Evolutionary conservation across 2,797 vertebrate genomes (phyloP).

Genomic region (Crocodylus rhombifer): DNA sequence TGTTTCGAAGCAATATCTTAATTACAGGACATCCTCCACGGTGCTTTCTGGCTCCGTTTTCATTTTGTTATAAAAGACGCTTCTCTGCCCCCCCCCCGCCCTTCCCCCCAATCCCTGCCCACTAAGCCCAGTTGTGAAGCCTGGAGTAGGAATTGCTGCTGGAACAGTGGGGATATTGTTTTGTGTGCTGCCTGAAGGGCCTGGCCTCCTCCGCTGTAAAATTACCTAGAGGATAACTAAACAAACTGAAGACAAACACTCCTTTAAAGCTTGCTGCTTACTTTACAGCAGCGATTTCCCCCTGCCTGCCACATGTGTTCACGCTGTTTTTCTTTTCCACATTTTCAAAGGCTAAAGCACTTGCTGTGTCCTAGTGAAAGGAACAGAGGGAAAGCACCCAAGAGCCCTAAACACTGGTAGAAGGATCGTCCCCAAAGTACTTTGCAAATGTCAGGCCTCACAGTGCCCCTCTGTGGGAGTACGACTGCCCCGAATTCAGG

Average conservation of each 20-base stretch:
- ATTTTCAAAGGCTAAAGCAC: background rate
- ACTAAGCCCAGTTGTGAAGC: background rate
- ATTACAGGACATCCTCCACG: constrained; percentile 63
- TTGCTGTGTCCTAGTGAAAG: background rate
- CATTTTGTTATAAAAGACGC: constrained; percentile 23
- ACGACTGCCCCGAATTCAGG: background rate
- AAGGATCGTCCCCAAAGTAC: background rate
- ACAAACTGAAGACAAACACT: constrained; percentile 75
- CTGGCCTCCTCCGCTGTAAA: constrained; percentile 70
- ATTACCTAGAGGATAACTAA: constrained; percentile 79
- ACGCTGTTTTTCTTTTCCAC: constrained; percentile 1
- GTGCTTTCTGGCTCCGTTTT: background rate
- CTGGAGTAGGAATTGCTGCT: constrained; percentile 29
- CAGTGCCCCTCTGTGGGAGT: background rate
- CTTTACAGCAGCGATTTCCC: constrained; percentile 68
- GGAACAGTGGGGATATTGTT: constrained; percentile 79
- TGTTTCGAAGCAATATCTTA: constrained; percentile 45
- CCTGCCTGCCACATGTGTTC: constrained; percentile 46
- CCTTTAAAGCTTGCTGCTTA: constrained; percentile 72
- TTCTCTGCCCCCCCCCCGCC: background rate
- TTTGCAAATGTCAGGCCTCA: background rate
- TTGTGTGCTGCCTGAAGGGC: constrained; percentile 57
- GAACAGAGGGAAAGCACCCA: background rate
- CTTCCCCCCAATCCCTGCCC: background rate
- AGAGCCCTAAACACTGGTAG: background rate